A percentile compares a stretch with the other conserved stretches of the same genome.
phyloP scores from a whole-genome alignment of 2,113 vertebrate genomes.

The Hystrix cristata region DNA sequence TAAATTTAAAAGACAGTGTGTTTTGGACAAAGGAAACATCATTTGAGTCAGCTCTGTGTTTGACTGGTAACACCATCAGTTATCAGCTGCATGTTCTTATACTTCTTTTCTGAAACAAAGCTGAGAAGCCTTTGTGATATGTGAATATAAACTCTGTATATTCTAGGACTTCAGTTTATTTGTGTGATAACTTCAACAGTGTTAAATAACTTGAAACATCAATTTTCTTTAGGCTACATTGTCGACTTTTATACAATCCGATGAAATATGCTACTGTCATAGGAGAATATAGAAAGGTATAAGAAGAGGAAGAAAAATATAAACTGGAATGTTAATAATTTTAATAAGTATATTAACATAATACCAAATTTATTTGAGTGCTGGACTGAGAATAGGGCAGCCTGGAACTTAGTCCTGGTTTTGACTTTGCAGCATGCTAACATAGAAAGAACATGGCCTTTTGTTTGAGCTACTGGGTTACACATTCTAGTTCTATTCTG shows the following conservation, averaged over 20 bases:
- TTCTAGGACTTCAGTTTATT: background rate
- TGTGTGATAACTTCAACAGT: background rate
- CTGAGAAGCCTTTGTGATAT: background rate
- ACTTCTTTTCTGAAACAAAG: background rate
- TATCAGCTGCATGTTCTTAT: background rate
- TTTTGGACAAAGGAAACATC: background rate
- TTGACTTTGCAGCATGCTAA: background rate
- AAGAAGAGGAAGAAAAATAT: background rate
- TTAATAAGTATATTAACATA: background rate
- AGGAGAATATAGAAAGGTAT: background rate
- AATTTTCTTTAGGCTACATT: background rate
- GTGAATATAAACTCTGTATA: background rate
- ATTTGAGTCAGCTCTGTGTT: background rate
- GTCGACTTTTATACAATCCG: background rate
- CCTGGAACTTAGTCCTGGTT: background rate
- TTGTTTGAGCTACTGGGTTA: background rate
- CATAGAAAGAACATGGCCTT: background rate
- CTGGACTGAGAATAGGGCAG: background rate
- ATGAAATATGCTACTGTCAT: background rate
- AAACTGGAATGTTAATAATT: background rate
- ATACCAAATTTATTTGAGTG: background rate
- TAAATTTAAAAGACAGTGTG: background rate
- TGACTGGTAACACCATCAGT: background rate
- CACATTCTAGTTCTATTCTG: background rate
- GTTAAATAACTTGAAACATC: background rate